A percentile compares a stretch with the other conserved stretches of the same genome.
Conservation (phyloP, 2,113 vertebrate species). For the Motacilla tschutschensis region DNA sequence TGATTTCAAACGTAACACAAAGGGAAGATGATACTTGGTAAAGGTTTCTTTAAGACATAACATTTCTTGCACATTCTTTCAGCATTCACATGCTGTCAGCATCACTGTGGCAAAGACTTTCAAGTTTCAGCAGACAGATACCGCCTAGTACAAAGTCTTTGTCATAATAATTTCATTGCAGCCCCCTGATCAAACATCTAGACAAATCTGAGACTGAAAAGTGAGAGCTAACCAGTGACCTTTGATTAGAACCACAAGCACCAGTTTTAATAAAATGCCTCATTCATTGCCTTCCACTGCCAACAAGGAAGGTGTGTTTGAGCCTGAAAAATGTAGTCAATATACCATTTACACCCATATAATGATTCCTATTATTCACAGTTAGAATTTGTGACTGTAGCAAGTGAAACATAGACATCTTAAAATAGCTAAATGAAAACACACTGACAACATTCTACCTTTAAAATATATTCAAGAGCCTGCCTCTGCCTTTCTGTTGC, state of each 20-base stretch:
- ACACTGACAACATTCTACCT: constrained; percentile 68
- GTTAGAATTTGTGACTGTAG: constrained; percentile 66
- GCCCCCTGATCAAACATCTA: constrained; percentile 78
- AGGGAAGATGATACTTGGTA: constrained; percentile 76
- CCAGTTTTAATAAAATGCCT: constrained; percentile 76
- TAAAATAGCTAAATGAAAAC: constrained; percentile 73
- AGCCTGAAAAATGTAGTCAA: constrained; percentile 67
- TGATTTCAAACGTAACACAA: constrained; percentile 74
- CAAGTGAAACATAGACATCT: constrained; percentile 67
- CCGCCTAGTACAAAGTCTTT: constrained; percentile 81
- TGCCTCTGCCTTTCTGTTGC: constrained; percentile 50
- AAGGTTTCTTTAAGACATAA: constrained; percentile 76
- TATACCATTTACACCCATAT: constrained; percentile 72
- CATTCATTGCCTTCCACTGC: constrained; percentile 71
- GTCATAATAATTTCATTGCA: constrained; percentile 78
- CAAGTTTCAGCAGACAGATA: constrained; percentile 79
- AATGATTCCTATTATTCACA: constrained; percentile 76
- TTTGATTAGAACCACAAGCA: constrained; percentile 76
- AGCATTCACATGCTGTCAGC: constrained; percentile 77
- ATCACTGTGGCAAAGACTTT: constrained; percentile 76
- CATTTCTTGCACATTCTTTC: constrained; percentile 75
- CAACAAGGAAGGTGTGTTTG: constrained; percentile 76
- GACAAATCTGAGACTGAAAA: constrained; percentile 78
- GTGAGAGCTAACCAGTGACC: constrained; percentile 74
- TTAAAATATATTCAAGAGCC: constrained; percentile 70